Evolutionary conservation across 2,113 vertebrate genomes (phyloP), one percentile per base, ranked within the genome.

Genomic region (Onychorhynchus coronatus): DNA sequence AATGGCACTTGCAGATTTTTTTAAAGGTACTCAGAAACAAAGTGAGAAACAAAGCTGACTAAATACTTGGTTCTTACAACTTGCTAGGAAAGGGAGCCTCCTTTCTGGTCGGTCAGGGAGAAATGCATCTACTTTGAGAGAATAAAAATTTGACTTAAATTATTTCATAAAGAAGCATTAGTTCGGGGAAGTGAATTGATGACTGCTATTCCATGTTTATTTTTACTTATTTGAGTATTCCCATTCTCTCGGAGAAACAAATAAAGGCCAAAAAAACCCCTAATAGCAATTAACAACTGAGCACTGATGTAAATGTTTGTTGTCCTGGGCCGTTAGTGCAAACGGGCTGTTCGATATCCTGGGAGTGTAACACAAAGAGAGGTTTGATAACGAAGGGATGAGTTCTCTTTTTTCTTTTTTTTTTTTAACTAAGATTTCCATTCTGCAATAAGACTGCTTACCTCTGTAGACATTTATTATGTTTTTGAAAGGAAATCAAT

Each of bases 401-500:
- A 39, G n/a, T 88, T 49, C 23, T 25, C 7, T 49, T 44, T 42
- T 42, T 42, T 42, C 6, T 42, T 42, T 47, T 23, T 82, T 28
- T 56, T 13, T 52, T 78, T 81, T 84, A 39, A 13, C 55, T 44
- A 37, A 31, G 33, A 52, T 95, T 95, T 94, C 81, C 39, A 8
- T 84, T 79, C 72, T 96, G 72, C 76, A 86, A 3, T 89, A 44
- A 82, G 66, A 65, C 83, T 95, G 94, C 78, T 96, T 92, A 61
- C 61, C 44, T 91, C 39, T 93, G 55, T 91, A 83, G 80, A 67
- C 42, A 78, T 93, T 6, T 47, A 22, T 66, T 47, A 2, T 21
- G 53, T 65, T 77, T 81, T 66, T 78, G 44, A 63, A 92, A 85
- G 71, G 76, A 84, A 86, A 35, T 63, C 42, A 83, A 30, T 89